Evolutionary conservation across 2,113 vertebrate genomes (phyloP).

Genomic region (Paradisaea rubra): DNA sequence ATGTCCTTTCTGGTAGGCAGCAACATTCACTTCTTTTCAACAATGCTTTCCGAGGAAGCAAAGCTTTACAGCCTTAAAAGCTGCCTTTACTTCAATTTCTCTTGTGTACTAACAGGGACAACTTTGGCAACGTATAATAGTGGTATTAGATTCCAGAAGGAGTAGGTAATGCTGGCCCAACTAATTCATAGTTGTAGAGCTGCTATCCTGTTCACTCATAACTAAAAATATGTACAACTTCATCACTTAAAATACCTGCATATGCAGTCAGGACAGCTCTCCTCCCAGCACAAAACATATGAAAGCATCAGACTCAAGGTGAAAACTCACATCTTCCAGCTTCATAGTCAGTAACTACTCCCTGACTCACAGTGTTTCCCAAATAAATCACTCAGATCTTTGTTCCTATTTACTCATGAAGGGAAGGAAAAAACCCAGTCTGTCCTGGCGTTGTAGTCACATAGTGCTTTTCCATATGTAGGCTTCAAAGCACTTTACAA

Average conservation of each 20-base stretch:
- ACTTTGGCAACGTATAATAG: background rate
- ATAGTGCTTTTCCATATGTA: background rate
- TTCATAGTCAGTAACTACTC: background rate
- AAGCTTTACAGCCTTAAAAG: background rate
- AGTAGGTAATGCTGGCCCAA: background rate
- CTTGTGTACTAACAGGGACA: background rate
- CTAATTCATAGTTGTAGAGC: background rate
- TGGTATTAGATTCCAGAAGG: background rate
- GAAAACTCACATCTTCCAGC: background rate
- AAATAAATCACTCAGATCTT: background rate
- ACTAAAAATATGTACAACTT: background rate
- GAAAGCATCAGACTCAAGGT: background rate
- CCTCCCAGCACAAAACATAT: background rate
- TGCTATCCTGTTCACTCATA: background rate
- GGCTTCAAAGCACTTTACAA: slow-evolving; percentile 26
- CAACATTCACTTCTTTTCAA: background rate
- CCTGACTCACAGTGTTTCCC: background rate
- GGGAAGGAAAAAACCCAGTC: background rate
- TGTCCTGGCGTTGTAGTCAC: background rate
- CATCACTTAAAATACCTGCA: background rate
- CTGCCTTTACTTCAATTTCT: background rate
- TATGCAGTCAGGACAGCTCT: background rate
- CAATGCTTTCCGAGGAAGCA: background rate
- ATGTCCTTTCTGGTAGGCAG: background rate
- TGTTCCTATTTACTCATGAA: background rate